Evolutionary conservation across 2,888 invertebrate genomes (phyloP).

Genomic region (Drosophila helvetica): DNA sequence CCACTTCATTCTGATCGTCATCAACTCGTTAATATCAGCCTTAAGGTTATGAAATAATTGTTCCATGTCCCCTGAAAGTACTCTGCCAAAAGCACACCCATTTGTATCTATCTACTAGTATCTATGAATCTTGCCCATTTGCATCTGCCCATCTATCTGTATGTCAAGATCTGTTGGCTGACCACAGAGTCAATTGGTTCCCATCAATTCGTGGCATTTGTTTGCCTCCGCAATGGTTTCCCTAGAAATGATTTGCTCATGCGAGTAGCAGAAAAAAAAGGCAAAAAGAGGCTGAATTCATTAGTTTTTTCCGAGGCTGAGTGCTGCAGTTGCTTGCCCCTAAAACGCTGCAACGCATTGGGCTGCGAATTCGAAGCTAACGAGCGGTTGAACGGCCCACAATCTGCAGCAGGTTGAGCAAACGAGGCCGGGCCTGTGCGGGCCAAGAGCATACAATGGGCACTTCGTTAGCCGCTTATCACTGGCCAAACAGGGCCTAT

Average conservation of each 20-base stretch:
- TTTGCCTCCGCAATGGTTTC: slow-evolving; percentile 1
- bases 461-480: slow-evolving; percentile 72
- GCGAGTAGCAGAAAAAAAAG: not conserved
- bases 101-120: not conserved
- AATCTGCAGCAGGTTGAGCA: slow-evolving; percentile 41
- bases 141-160: not conserved
- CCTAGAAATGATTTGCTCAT: slow-evolving; percentile 1
- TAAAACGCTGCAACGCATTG: slow-evolving; percentile 63
- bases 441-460: slow-evolving; percentile 41
- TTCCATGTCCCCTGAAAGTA: not conserved
- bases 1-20: no score
- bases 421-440: slow-evolving; percentile 10
- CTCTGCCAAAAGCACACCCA: not conserved
- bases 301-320: slow-evolving; percentile 5
- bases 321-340: slow-evolving; percentile 38
- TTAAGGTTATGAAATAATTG: not conserved
- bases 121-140: not conserved
- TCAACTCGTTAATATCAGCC: not conserved
- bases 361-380: slow-evolving; percentile 11
- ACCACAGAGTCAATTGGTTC: slow-evolving; percentile 24
- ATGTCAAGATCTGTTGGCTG: not conserved
- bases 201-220: slow-evolving; percentile 15
- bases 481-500: slow-evolving; percentile 21
- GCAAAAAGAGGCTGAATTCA: slow-evolving; percentile 2
- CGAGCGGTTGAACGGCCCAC: slow-evolving; percentile 53